Evolutionary conservation across 2,888 invertebrate genomes (phyloP).

Genomic region (Pterostichus niger): DNA sequence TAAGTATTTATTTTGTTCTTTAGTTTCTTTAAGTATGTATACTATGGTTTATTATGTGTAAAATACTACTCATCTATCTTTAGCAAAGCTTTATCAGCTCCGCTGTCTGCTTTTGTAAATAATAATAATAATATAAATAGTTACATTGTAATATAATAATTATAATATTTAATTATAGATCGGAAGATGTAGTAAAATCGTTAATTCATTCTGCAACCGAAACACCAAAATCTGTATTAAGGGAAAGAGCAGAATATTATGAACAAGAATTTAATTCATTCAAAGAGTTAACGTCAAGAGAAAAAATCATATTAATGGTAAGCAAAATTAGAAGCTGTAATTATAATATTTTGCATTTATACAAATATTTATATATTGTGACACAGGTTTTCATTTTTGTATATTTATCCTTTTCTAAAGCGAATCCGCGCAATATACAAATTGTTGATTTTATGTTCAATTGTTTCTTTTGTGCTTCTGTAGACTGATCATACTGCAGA

Average conservation of each 20-base stretch:
- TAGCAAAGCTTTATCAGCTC: no score
- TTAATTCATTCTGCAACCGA: slow-evolving; percentile 69
- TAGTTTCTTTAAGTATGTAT: no score
- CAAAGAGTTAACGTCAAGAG: slow-evolving; percentile 81
- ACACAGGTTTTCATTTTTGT: no score
- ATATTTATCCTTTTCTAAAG: no score
- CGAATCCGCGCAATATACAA: no score
- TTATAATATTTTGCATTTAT: neutral
- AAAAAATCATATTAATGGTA: slow-evolving; percentile 78
- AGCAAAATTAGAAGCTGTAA: slow-evolving; percentile 28
- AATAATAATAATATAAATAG: no score
- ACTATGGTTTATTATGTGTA: no score
- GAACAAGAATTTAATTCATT: slow-evolving; percentile 80
- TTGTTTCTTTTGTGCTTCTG: slow-evolving; percentile 71
- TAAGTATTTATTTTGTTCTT: neutral
- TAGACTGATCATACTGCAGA: slow-evolving; percentile 72
- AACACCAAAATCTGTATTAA: slow-evolving; percentile 73
- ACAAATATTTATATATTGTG: no score
- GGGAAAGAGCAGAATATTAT: slow-evolving; percentile 77
- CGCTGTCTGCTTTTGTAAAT: no score
- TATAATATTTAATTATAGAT: slow-evolving; percentile 1
- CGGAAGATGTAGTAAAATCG: slow-evolving; percentile 42
- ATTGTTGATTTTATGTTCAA: no score
- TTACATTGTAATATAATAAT: neutral
- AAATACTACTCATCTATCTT: no score